Conservation (phyloP, 2,113 vertebrate species). For the Tenrec ecaudatus region DNA sequence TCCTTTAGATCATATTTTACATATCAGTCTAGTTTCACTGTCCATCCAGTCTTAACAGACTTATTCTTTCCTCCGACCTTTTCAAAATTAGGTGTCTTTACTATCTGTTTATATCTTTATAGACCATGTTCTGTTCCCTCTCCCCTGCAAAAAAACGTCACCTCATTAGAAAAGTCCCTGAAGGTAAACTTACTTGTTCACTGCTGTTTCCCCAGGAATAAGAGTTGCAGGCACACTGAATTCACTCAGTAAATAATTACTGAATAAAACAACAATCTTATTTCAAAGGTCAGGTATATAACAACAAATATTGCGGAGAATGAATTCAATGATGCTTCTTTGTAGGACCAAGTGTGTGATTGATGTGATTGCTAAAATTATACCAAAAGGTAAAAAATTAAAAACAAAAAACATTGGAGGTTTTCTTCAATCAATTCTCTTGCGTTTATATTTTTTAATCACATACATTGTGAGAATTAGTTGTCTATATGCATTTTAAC, state of each 20-base stretch:
- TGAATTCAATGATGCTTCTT: slow-evolving; percentile 3
- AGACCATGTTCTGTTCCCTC: background rate
- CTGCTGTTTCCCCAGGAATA: background rate
- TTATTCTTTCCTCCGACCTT: background rate
- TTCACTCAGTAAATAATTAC: slow-evolving; percentile 12
- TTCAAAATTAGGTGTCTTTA: background rate
- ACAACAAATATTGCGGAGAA: background rate
- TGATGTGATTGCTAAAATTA: background rate
- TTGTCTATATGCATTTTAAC: background rate
- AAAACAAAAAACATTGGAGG: background rate
- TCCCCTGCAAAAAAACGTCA: background rate
- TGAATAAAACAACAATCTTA: slow-evolving; percentile 14
- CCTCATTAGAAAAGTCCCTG: background rate
- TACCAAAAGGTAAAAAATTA: no score
- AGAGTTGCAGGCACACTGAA: background rate
- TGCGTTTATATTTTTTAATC: slow-evolving; percentile 11
- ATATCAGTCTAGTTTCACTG: background rate
- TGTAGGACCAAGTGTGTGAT: background rate
- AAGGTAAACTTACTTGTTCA: background rate
- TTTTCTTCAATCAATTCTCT: background rate
- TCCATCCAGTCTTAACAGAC: background rate
- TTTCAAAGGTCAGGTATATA: background rate
- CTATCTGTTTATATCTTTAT: background rate
- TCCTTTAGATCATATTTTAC: background rate
- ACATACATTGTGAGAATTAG: background rate